A percentile compares a stretch with the other conserved stretches of the same genome.
These are phyloP conservation scores for Watsonalla binaria DNA, from an alignment of 2,888 invertebrate genomes.

Conservation along the genomic window DNA sequence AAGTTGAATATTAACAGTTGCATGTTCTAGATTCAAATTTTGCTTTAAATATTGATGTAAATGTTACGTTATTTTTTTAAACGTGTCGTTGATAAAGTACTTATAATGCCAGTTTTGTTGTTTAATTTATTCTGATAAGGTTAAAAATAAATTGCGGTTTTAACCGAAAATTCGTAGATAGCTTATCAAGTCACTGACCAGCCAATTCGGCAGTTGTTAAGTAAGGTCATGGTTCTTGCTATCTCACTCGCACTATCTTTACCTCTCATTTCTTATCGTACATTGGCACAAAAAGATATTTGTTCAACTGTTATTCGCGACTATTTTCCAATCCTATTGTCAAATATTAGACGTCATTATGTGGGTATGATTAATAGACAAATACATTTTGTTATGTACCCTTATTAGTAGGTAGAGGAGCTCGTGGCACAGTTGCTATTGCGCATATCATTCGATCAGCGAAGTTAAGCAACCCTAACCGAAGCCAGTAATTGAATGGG, in stretches of 20 bases:
- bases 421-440: too few relatives aligned
- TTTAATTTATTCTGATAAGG: conserved; percentile 1
- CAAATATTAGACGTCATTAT: too few relatives aligned
- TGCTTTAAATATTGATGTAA: too few relatives aligned
- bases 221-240: conserved; percentile 58
- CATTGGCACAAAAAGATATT: conserved; percentile 15
- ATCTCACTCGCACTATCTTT: conserved; percentile 23
- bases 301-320: conserved; percentile 19
- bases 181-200: conserved; percentile 60
- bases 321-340: background rate
- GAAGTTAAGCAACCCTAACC: too few relatives aligned
- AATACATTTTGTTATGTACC: too few relatives aligned
- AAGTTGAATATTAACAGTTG: background rate
- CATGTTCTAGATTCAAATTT: too few relatives aligned
- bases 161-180: conserved; percentile 32
- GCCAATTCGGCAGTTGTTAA: conserved; percentile 44
- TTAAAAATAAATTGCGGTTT: conserved; percentile 17
- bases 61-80: too few relatives aligned
- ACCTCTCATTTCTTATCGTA: conserved; percentile 15
- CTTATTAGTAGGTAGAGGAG: too few relatives aligned
- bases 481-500: too few relatives aligned
- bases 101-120: background rate
- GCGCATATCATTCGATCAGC: too few relatives aligned
- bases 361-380: too few relatives aligned
- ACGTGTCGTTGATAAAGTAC: too few relatives aligned